These are phyloP conservation scores for Malachius bipustulatus DNA, from an alignment of 2,888 invertebrate species.

Conservation along the genomic window DNA sequence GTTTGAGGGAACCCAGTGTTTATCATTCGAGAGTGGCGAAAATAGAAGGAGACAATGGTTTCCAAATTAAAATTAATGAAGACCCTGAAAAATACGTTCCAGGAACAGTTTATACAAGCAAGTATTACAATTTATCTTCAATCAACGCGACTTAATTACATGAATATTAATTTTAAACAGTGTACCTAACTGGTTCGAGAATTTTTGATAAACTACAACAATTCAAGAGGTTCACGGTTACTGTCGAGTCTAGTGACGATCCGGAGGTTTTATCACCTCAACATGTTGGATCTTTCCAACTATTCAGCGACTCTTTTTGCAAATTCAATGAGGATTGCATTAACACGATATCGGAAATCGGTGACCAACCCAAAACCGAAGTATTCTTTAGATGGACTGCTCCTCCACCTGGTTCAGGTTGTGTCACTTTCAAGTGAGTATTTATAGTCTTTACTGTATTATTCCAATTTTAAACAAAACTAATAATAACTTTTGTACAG, in stretches of 20 bases:
- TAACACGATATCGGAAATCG: constrained; percentile 72
- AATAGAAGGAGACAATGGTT: constrained; percentile 76
- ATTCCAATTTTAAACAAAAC: background rate
- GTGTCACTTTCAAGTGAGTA: constrained; percentile 57
- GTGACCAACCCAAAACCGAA: constrained; percentile 68
- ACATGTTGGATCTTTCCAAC: constrained; percentile 57
- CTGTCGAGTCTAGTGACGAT: constrained; percentile 52
- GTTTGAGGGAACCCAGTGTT: constrained; percentile 39
- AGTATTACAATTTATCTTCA: constrained; percentile 25
- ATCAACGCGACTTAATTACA: background rate
- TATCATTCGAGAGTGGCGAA: constrained; percentile 40
- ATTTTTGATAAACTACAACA: constrained; percentile 55
- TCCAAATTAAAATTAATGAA: constrained; percentile 67
- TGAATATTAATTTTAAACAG: constrained; percentile 17
- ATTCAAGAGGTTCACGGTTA: constrained; percentile 69
- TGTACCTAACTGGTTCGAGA: constrained; percentile 43
- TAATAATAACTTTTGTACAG: constrained; percentile 37
- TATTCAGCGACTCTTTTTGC: constrained; percentile 51
- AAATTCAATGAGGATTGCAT: constrained; percentile 72
- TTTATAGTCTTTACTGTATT: background rate
- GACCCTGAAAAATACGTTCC: constrained; percentile 72
- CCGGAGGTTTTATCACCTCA: constrained; percentile 38
- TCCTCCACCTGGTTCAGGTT: constrained; percentile 73
- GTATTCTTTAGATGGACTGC: constrained; percentile 86
- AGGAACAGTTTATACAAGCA: constrained; percentile 68